phyloP scores from a whole-genome alignment of 2,113 vertebrate species.

The Ictalurus punctatus region DNA sequence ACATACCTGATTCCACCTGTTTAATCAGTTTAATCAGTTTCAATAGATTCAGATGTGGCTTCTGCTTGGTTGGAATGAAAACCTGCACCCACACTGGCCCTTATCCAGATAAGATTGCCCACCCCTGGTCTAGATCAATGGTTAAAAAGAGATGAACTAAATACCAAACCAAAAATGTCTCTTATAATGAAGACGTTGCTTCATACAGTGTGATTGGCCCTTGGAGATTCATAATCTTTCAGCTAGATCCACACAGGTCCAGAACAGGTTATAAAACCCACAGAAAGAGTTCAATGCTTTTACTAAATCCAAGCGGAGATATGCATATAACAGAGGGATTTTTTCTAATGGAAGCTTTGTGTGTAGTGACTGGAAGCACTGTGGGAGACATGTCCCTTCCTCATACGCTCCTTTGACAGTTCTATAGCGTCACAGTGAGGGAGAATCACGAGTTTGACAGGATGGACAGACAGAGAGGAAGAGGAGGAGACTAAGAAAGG shows the following conservation, averaged over 20 bases:
- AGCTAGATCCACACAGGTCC: neutral
- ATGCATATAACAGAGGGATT: neutral
- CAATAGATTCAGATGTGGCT: no score
- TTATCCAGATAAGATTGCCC: no score
- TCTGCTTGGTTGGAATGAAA: no score
- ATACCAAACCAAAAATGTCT: neutral
- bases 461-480: neutral
- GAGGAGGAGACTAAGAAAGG: slow-evolving; percentile 26
- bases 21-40: no score
- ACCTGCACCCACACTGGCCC: no score
- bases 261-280: neutral
- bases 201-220: neutral
- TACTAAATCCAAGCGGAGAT: neutral
- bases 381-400: slow-evolving; percentile 35
- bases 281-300: neutral
- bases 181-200: neutral
- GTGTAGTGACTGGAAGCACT: slow-evolving; percentile 35
- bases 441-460: neutral
- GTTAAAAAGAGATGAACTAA: neutral
- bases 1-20: no score
- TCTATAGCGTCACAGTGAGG: slow-evolving; percentile 48
- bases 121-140: no score
- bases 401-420: slow-evolving; percentile 40
- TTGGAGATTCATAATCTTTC: slow-evolving; percentile 1
- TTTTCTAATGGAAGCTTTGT: neutral